These are phyloP conservation scores for Sylvilagus floridanus DNA, from an alignment of 2,797 vertebrate genomes.

Conservation along the genomic window DNA sequence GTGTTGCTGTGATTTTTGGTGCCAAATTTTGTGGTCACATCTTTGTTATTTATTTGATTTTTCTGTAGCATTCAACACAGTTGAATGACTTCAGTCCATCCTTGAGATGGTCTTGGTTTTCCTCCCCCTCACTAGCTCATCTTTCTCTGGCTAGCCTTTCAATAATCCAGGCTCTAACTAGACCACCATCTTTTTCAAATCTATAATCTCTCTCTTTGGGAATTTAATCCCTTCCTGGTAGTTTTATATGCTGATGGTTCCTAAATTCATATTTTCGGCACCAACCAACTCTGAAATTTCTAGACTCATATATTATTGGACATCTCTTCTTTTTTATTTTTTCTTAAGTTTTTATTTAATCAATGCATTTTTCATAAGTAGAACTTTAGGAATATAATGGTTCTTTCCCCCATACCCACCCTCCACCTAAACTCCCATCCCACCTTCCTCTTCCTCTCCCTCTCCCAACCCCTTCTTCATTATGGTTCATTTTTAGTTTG, in stretches of 20 bases:
- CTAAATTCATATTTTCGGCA: slow-evolving; percentile 18
- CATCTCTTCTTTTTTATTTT: neutral
- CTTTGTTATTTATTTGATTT: slow-evolving; percentile 52
- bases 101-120: neutral
- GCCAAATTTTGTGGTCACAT: neutral
- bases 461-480: too few relatives aligned
- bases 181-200: neutral
- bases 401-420: too few relatives aligned
- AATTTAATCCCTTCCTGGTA: neutral
- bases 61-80: neutral
- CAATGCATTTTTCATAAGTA: too few relatives aligned
- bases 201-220: neutral
- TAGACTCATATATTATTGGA: neutral
- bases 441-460: too few relatives aligned
- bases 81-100: neutral
- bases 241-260: neutral
- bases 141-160: neutral
- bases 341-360: too few relatives aligned
- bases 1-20: neutral
- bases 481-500: too few relatives aligned
- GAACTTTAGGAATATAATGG: too few relatives aligned
- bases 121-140: neutral
- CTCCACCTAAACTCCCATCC: too few relatives aligned
- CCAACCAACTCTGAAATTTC: neutral
- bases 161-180: neutral